Conservation (phyloP, 2,888 invertebrate genomes). For the Ceramica pisi region DNA sequence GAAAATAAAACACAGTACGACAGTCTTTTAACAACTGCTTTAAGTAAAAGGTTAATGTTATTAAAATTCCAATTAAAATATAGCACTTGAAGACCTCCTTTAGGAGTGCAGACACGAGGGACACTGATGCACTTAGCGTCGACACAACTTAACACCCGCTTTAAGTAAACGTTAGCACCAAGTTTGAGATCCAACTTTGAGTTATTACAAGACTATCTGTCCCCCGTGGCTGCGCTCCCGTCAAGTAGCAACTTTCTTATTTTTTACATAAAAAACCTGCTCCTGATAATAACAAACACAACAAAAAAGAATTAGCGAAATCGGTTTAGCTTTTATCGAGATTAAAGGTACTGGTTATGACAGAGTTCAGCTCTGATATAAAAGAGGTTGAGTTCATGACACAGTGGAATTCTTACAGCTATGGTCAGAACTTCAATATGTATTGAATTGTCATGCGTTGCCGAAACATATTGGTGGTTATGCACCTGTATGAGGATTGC, state of each 20-base stretch:
- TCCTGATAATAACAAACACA: too few relatives aligned
- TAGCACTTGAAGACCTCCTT: background rate
- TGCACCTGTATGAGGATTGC: too few relatives aligned
- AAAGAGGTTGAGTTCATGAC: too few relatives aligned
- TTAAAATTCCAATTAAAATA: constrained; percentile 9
- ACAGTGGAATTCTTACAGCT: too few relatives aligned
- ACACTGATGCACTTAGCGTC: constrained; percentile 30
- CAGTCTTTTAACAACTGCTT: background rate
- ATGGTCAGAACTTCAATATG: too few relatives aligned
- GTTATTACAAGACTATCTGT: constrained; percentile 18
- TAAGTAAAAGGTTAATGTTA: background rate
- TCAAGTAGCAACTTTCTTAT: too few relatives aligned
- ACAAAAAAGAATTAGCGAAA: too few relatives aligned
- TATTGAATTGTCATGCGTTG: too few relatives aligned
- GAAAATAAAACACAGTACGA: background rate
- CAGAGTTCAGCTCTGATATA: background rate
- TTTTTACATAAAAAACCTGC: too few relatives aligned
- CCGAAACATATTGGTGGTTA: too few relatives aligned
- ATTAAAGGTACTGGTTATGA: background rate
- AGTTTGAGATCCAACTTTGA: constrained; percentile 22
- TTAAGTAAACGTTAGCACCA: constrained; percentile 8
- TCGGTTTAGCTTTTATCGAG: too few relatives aligned
- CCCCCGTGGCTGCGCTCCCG: too few relatives aligned
- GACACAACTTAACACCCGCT: constrained; percentile 10
- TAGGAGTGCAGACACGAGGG: constrained; percentile 2